Evolutionary conservation across 2,113 vertebrate species (phyloP), one percentile per base, ranked within the genome.

Genomic region (Tilapia sparmanii): DNA sequence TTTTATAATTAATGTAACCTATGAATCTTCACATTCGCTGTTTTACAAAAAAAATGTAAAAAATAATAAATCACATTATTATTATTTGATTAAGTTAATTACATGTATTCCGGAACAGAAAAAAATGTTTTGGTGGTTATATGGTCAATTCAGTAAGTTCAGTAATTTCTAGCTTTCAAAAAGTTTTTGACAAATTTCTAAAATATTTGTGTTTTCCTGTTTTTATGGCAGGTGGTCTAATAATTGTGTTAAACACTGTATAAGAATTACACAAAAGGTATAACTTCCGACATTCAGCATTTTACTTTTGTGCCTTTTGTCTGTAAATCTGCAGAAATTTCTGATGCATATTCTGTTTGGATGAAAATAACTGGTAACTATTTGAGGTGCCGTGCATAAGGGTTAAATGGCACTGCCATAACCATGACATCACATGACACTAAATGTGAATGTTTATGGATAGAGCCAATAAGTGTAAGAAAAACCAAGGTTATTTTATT

Each of bases 361-460:
- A 71, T 71, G n/a, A 42, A 40, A 71, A 71, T 42, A 42, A 71
- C 38, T 71, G n/a, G 35, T 42, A 42, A 24, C 66, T 71, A 71
- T 42, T 71, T 71, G n/a, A 71, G 35, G 35, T 13, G 66, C 7
- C 13, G 8, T 24, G 35, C 12, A 71, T 42, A 8, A 15, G 35
- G 35, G n/a, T 71, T 24, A 42, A 24, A 71, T 71, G n/a, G 35
- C 12, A 71, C 66, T 42, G n/a, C 1, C 35, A 71, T 71, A 71
- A 42, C 11, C 11, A 24, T 71, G 66, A 24, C 2, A 24, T 9
- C 35, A 71, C 63, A 71, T 71, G 19, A 40, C 33, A 40, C n/a
- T 15, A 15, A 71, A 24, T 24, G 35, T 71, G 66, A 42, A 42
- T 24, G 35, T 71, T 71, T 18, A 16, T 71, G 35, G 38, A 24